Conservation (phyloP, 2,888 invertebrate species). For the Aethes cnicana region DNA sequence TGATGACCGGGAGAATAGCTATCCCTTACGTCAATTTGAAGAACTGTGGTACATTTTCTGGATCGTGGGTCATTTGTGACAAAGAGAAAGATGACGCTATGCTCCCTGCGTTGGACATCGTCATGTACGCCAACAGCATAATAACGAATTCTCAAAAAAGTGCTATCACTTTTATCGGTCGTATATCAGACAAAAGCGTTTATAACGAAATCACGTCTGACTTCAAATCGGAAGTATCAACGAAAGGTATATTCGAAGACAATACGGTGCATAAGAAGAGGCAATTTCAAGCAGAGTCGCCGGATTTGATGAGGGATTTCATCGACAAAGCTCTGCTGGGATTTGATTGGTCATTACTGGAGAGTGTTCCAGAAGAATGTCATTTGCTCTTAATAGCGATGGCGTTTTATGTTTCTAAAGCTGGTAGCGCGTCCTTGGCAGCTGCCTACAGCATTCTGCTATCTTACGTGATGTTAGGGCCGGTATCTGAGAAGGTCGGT, state of each 20-base stretch:
- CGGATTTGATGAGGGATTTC: constrained; percentile 11
- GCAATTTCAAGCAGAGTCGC: too few species aligned
- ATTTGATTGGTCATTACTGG: constrained; percentile 29
- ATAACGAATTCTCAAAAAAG: constrained; percentile 36
- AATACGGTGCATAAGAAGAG: background rate
- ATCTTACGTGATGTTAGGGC: constrained; percentile 37
- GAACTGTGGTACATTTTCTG: constrained; percentile 34
- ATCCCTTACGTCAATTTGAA: constrained; percentile 42
- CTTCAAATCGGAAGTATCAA: background rate
- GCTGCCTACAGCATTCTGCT: constrained; percentile 42
- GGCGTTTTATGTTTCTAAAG: constrained; percentile 41
- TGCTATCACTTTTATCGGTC: constrained; percentile 36
- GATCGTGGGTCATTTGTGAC: constrained; percentile 37
- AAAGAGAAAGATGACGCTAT: constrained; percentile 43
- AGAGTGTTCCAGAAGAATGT: constrained; percentile 31
- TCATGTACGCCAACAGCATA: constrained; percentile 39
- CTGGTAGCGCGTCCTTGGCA: constrained; percentile 32
- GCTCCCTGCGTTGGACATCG: constrained; percentile 42
- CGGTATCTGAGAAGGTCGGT: constrained; percentile 35
- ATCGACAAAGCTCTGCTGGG: constrained; percentile 27
- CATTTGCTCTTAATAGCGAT: constrained; percentile 38
- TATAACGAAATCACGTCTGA: constrained; percentile 22
- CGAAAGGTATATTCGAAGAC: background rate
- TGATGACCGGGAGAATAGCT: constrained; percentile 39
- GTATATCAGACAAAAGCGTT: constrained; percentile 25